Evolutionary conservation across 2,888 invertebrate species (phyloP).

Genomic region (Elegia similella): DNA sequence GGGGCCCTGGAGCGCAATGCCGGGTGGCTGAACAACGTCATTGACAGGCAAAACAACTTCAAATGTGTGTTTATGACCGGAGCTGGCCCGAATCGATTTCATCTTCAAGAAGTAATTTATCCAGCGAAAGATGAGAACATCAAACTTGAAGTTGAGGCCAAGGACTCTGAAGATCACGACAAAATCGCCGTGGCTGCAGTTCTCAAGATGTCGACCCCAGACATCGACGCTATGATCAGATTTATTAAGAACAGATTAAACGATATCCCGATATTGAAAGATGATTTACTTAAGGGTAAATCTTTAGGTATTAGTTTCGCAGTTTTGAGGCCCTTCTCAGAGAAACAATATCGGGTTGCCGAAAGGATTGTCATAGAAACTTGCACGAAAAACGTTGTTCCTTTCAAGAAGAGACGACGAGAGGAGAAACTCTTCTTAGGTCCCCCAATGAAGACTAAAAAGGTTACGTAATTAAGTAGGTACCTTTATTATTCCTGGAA

Average conservation of each 20-base stretch:
- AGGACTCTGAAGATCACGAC: constrained; percentile 66
- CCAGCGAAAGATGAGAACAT: constrained; percentile 52
- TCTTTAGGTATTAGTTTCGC: constrained; percentile 62
- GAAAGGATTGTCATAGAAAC: constrained; percentile 60
- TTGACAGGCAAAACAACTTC: constrained; percentile 58
- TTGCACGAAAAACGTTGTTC: constrained; percentile 42
- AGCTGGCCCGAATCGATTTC: constrained; percentile 69
- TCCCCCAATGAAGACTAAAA: constrained; percentile 53
- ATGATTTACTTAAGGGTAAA: constrained; percentile 64
- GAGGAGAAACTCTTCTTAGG: constrained; percentile 51
- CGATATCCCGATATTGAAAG: constrained; percentile 51
- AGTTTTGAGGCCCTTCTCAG: constrained; percentile 57
- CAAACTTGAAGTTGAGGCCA: constrained; percentile 64
- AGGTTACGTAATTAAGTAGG: constrained; percentile 33
- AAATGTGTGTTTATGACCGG: constrained; percentile 65
- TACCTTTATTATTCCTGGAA: constrained; percentile 5
- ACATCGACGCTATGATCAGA: constrained; percentile 55
- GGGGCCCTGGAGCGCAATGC: constrained; percentile 60
- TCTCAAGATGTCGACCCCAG: constrained; percentile 50
- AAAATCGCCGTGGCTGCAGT: constrained; percentile 68
- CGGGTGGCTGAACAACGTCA: constrained; percentile 59
- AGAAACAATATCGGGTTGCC: constrained; percentile 61
- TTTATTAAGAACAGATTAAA: constrained; percentile 57
- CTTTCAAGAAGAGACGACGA: constrained; percentile 49
- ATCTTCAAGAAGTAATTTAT: constrained; percentile 66